Conservation (phyloP, 2,113 vertebrate species). For the Merops nubicus region DNA sequence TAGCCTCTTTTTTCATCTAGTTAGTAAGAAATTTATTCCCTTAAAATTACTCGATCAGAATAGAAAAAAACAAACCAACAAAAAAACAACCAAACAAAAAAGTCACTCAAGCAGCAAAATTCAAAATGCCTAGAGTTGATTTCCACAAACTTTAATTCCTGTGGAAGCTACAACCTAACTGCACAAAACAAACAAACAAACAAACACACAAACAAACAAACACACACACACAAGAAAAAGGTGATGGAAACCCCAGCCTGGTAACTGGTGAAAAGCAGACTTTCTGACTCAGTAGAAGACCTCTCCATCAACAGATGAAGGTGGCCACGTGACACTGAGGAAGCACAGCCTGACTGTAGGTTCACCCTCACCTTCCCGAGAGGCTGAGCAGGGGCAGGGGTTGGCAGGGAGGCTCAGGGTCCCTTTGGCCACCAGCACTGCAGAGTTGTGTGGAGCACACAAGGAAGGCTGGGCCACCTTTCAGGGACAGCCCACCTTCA, state of each 20-base stretch:
- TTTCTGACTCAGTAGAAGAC: background rate
- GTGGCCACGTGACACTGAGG: fast-evolving
- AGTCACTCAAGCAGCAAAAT: background rate
- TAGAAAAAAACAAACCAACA: background rate
- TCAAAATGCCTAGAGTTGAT: background rate
- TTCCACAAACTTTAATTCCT: background rate
- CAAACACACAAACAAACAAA: no score
- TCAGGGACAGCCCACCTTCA: background rate
- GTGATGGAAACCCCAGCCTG: background rate
- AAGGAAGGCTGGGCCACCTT: background rate
- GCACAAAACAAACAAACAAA: no score
- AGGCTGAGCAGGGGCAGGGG: background rate
- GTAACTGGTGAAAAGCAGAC: background rate
- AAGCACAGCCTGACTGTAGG: background rate
- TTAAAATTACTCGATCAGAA: background rate
- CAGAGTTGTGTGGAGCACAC: background rate
- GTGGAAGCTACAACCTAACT: background rate
- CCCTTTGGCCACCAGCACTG: no score
- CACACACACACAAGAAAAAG: no score
- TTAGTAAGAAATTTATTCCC: background rate
- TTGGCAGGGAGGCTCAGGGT: fast-evolving
- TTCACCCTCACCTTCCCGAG: background rate
- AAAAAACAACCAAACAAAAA: background rate
- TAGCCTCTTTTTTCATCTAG: background rate
- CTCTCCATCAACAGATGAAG: fast-evolving